Conservation (phyloP, 2,113 vertebrate species). For the Thunnus thynnus region DNA sequence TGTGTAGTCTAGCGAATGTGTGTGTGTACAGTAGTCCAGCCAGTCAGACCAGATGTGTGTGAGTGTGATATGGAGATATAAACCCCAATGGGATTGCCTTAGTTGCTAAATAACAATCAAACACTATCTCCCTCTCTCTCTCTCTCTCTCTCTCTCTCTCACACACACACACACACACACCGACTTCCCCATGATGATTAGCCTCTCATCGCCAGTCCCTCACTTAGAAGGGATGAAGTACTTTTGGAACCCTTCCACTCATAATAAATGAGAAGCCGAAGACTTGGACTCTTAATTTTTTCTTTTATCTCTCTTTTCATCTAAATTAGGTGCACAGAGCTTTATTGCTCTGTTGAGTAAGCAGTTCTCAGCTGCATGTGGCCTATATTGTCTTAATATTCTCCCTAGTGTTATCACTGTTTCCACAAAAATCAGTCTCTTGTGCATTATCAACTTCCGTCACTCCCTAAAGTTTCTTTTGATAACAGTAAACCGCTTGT, state of each 20-base stretch:
- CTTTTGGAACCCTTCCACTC: slow-evolving; percentile 48
- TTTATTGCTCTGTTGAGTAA: slow-evolving; percentile 59
- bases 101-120: slow-evolving; percentile 28
- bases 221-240: slow-evolving; percentile 41
- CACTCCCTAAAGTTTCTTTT: slow-evolving; percentile 10
- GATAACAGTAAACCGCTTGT: neutral
- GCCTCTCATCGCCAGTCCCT: slow-evolving; percentile 16
- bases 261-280: slow-evolving; percentile 42
- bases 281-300: slow-evolving; percentile 46
- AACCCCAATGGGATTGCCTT: slow-evolving; percentile 10
- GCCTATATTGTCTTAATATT: slow-evolving; percentile 42
- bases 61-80: slow-evolving; percentile 1
- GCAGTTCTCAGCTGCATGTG: slow-evolving; percentile 47
- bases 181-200: slow-evolving; percentile 16
- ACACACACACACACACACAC: neutral
- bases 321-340: slow-evolving; percentile 48
- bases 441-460: slow-evolving; percentile 18
- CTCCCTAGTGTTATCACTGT: slow-evolving; percentile 29
- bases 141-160: too few relatives aligned
- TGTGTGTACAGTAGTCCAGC: neutral
- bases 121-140: too few relatives aligned
- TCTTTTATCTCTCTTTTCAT: slow-evolving; percentile 28
- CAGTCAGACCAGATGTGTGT: neutral
- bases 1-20: neutral
- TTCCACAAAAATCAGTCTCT: slow-evolving; percentile 22